Evolutionary conservation across 2,888 invertebrate species (phyloP), one percentile per base, ranked within the genome.

Genomic region (Pristionchus japonicus): DNA sequence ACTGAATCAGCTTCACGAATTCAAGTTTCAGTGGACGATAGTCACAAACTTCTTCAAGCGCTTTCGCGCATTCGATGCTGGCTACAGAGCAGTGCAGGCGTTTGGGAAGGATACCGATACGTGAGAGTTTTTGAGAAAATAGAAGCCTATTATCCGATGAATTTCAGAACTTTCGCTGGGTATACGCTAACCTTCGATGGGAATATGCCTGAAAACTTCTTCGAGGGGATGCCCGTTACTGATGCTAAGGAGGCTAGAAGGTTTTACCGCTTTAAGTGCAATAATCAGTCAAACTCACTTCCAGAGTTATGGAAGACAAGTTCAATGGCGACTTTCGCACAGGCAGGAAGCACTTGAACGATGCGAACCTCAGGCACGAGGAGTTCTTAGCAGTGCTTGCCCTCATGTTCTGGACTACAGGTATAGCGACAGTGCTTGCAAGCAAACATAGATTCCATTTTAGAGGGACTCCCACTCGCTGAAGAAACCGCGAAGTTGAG

Each of bases 301-400:
- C 11, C 77, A 77, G 77, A 77, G 17, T 77, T 6, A 77, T 77
- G 77, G 77, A 43, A 43, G 77, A 77, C 47, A 77, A 77, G 77
- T 77, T 43, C 77, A 43, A 47, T 1, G 23, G 77, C 11, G 77
- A 77, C 43, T 77, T 43, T 27, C 40, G 27, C 43, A 77, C 77
- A 0, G 43, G 77, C 1, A 3, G 77, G 7, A 43, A 17, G 11
- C 77, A 77, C 17, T 3, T 77, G 1, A 23, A 6, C 47, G 37
- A 20, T 4, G 77, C 77, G 47, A 77, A 43, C 3, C 43, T 77
- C 6, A 23, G 77, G 1, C 27, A 47, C 1, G 77, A 77, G 34
- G 77, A 77, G 27, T 77, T 77, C 43, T 43, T 77, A 4, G n/a
- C 77, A 1, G 43, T 77, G 9, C 77, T 77, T 0, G 77, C 43